Conservation (phyloP, 2,888 invertebrate genomes). For the Erannis defoliaria region DNA sequence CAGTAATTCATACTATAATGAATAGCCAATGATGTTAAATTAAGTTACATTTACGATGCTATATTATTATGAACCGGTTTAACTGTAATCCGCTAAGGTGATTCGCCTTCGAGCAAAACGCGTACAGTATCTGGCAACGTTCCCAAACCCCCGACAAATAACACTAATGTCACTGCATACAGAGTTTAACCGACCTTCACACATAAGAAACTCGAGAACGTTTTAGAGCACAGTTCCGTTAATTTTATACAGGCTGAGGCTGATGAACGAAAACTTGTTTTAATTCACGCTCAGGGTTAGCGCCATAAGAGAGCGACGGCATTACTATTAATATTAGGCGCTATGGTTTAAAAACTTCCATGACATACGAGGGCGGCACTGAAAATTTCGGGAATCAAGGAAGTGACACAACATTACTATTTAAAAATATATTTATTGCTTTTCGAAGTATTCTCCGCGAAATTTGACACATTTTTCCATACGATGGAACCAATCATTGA, state of each 20-base stretch:
- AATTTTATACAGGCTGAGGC: slow-evolving; percentile 41
- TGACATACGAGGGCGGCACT: too few species aligned
- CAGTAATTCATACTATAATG: slow-evolving; percentile 4
- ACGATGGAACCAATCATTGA: too few species aligned
- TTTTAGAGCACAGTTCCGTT: slow-evolving; percentile 48
- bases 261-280: slow-evolving; percentile 47
- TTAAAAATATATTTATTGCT: too few species aligned
- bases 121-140: slow-evolving; percentile 64
- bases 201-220: slow-evolving; percentile 50
- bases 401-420: too few species aligned
- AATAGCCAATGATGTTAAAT: slow-evolving; percentile 12
- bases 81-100: slow-evolving; percentile 53
- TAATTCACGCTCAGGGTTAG: slow-evolving; percentile 49
- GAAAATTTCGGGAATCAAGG: too few species aligned
- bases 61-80: slow-evolving; percentile 43
- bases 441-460: too few species aligned
- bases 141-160: slow-evolving; percentile 61
- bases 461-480: too few species aligned
- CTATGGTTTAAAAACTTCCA: slow-evolving; percentile 45
- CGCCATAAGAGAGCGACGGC: slow-evolving; percentile 39
- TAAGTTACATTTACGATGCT: slow-evolving; percentile 28
- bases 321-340: slow-evolving; percentile 45
- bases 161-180: slow-evolving; percentile 58
- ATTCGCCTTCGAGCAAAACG: slow-evolving; percentile 58
- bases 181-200: slow-evolving; percentile 55